phyloP scores from a whole-genome alignment of 2,113 vertebrate species.

The Pygoscelis antarcticus region DNA sequence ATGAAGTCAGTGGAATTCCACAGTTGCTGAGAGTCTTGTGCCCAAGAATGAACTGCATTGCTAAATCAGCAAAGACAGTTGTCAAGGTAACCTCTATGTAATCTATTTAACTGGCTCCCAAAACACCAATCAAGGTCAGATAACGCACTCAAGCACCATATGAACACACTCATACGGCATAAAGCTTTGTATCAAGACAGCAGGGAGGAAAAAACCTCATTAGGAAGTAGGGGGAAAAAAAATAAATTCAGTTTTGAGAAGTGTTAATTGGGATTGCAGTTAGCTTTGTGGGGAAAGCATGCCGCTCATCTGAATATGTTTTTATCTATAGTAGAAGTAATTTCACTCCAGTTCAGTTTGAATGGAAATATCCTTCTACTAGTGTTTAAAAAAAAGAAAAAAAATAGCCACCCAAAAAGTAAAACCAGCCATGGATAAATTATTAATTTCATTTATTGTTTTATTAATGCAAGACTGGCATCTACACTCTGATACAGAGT shows the following conservation, averaged over 20 bases:
- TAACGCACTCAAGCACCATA: slow-evolving; percentile 82
- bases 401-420: slow-evolving; percentile 40
- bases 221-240: slow-evolving; percentile 76
- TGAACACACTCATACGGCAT: slow-evolving; percentile 82
- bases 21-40: slow-evolving; percentile 82
- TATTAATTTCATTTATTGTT: slow-evolving; percentile 74
- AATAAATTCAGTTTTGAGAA: slow-evolving; percentile 82
- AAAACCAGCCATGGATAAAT: slow-evolving; percentile 59
- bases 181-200: slow-evolving; percentile 85
- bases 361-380: slow-evolving; percentile 39
- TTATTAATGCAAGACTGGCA: slow-evolving; percentile 70
- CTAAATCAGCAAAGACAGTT: slow-evolving; percentile 94
- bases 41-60: slow-evolving; percentile 88
- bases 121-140: slow-evolving; percentile 92
- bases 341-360: slow-evolving; percentile 46
- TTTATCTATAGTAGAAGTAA: slow-evolving; percentile 40
- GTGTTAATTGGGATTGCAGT: slow-evolving; percentile 82
- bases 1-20: slow-evolving; percentile 84
- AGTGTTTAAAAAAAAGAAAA: not conserved
- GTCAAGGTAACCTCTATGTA: slow-evolving; percentile 93
- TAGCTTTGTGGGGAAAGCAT: slow-evolving; percentile 52
- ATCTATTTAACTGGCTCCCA: slow-evolving; percentile 91
- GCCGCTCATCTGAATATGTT: slow-evolving; percentile 49
- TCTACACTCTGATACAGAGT: slow-evolving; percentile 41
- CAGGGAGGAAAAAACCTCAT: slow-evolving; percentile 87